Base-by-base conservation (phyloP, 2,888 invertebrate genomes). In the Leistus spinibarbis region DNA sequence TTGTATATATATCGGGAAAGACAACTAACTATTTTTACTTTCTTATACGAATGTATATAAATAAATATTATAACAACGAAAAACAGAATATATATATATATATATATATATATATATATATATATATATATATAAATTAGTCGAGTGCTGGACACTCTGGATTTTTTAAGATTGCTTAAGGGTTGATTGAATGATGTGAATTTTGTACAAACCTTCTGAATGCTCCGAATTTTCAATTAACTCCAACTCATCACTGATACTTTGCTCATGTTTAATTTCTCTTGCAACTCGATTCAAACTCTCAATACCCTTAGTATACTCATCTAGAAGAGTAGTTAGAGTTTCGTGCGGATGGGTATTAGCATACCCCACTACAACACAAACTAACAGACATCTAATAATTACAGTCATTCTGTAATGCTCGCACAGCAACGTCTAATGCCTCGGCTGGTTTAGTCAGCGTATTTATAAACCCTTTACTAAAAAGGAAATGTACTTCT, bases 281-380 rank as follows among this genome's bases (percentile, higher is more conserved):
- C 24, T 69, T 3, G 69, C 75, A 1, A 24, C 67, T 13, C 56
- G 68, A 1, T 69, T 68, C 7, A 75, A 64, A 23, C 63, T n/a
- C 3, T 22, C 27, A 1, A 75, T 19, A 1, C 75, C 75, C 4
- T 69, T 63, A 3, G 54, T 24, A 54, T 75, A 75, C 54, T 75
- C 75, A 54, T 75, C 23, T 1, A 68, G 22, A 5, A 69, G 54
- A 3, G 2, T 13, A 1, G 68, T 69, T 9, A 75, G 19, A 53
- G 63, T 54, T 3, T 40, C 64, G 7, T 60, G 60, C 7, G 75
- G 75, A 7, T 54, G 23, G 3, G 69, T 9, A 2, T 16, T 16
- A 0, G 27, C 60, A n/a, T 60, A 27, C 10, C 60, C 19, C 60
- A 60, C 17, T 2, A 60, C 20, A 1, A 16, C 19, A 22, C 60